phyloP scores from a whole-genome alignment of 1,140 invertebrate species.

The Megathymus violae region DNA sequence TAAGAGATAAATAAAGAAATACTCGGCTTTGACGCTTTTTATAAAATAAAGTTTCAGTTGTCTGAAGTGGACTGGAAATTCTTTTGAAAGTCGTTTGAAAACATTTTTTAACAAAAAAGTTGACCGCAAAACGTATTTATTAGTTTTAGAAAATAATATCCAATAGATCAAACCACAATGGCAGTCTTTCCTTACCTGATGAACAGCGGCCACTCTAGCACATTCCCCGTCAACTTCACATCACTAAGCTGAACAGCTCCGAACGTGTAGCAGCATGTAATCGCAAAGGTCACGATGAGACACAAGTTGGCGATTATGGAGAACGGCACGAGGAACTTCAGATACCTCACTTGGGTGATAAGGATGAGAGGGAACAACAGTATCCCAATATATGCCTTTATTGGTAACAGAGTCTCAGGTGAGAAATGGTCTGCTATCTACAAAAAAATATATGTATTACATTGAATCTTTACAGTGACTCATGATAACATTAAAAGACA shows the following conservation, averaged over 20 bases:
- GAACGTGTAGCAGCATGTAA: constrained; percentile 90
- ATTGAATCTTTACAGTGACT: no score
- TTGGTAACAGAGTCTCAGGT: constrained; percentile 51
- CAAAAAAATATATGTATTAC: no score
- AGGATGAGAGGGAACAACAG: constrained; percentile 85
- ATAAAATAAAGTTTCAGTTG: no score
- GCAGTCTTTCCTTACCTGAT: constrained; percentile 84
- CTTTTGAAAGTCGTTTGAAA: no score
- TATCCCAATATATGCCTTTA: constrained; percentile 84
- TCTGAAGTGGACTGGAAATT: no score
- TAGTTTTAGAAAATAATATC: no score
- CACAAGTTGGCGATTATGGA: constrained; percentile 89
- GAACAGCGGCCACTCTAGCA: constrained; percentile 86
- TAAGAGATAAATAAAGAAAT: no score
- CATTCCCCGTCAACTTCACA: constrained; percentile 69
- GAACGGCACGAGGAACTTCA: constrained; percentile 90
- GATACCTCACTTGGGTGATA: constrained; percentile 87
- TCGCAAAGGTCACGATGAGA: constrained; percentile 87
- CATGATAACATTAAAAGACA: no score
- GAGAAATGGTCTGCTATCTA: constrained; percentile 58
- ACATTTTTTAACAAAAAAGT: no score
- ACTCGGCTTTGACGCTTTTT: no score
- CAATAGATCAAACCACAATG: no score
- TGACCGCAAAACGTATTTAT: no score
- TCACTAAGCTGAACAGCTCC: constrained; percentile 76